Percentiles rank a stretch among this genome's conserved stretches.
phyloP scores from a whole-genome alignment of 2,797 vertebrate genomes.

The Numenius phaeopus region DNA sequence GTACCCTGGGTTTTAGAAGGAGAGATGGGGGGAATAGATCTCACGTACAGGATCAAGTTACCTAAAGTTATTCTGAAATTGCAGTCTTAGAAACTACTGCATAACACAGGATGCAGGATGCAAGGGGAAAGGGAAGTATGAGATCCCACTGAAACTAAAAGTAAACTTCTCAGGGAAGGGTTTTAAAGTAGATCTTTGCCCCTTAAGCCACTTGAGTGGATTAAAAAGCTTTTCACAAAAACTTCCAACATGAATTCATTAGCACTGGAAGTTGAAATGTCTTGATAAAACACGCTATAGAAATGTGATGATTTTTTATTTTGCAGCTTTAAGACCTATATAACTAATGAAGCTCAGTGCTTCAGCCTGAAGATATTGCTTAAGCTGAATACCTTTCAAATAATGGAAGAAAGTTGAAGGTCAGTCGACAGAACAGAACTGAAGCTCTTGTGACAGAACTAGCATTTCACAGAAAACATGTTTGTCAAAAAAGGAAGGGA shows the following conservation, averaged over 20 bases:
- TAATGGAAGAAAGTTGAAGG: neutral
- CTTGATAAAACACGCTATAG: neutral
- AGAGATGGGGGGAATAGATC: neutral
- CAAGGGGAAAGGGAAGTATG: neutral
- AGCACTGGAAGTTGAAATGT: neutral
- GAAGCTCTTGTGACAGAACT: neutral
- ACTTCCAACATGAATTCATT: neutral
- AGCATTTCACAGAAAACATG: fast-evolving
- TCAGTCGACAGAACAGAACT: neutral
- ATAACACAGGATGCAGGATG: neutral
- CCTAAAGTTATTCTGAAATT: neutral
- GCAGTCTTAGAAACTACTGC: neutral
- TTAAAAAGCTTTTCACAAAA: neutral
- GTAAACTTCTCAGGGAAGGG: neutral
- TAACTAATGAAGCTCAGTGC: neutral
- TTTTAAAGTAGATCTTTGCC: neutral
- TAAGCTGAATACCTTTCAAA: neutral
- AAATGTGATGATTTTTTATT: neutral
- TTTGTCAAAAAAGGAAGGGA: neutral
- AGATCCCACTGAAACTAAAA: neutral
- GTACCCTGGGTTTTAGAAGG: neutral
- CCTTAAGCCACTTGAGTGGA: neutral
- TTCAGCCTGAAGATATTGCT: neutral
- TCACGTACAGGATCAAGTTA: neutral
- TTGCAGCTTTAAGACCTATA: neutral